phyloP scores from a whole-genome alignment of 2,888 invertebrate species.

The Globia sparganii region DNA sequence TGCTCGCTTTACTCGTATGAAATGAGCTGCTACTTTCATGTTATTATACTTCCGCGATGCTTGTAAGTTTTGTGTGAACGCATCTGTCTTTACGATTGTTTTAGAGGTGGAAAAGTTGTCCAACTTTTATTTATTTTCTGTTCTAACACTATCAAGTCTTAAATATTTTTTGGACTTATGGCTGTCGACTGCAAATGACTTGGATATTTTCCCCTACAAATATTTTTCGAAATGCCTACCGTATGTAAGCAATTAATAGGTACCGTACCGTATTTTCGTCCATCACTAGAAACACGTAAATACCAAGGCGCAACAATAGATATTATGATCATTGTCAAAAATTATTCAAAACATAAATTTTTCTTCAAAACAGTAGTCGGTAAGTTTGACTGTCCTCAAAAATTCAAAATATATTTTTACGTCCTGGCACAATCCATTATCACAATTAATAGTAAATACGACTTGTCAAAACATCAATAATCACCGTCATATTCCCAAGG shows the following conservation, averaged over 20 bases:
- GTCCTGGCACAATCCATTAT: constrained; percentile 72
- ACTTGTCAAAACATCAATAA: constrained; percentile 89
- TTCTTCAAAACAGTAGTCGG: not conserved
- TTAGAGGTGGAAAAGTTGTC: not conserved
- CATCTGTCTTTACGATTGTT: constrained; percentile 16
- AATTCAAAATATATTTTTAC: constrained; percentile 5
- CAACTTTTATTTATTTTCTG: not conserved
- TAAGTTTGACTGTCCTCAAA: constrained; percentile 2
- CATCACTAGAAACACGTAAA: not conserved
- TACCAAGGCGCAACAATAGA: not conserved
- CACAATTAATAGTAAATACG: constrained; percentile 76
- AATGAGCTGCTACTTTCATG: constrained; percentile 58
- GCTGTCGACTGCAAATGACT: not conserved
- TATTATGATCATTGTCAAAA: no score
- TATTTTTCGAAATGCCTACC: not conserved
- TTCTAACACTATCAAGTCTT: not conserved
- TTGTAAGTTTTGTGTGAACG: constrained; percentile 28
- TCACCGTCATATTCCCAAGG: constrained; percentile 78
- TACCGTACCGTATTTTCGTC: not conserved
- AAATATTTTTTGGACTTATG: not conserved
- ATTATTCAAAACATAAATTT: not conserved
- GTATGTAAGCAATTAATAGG: not conserved
- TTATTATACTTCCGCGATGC: constrained; percentile 42
- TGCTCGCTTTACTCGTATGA: constrained; percentile 66
- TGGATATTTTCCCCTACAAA: not conserved